Base-by-base conservation (phyloP, 2,888 invertebrate species). In the Torymus texanus region DNA sequence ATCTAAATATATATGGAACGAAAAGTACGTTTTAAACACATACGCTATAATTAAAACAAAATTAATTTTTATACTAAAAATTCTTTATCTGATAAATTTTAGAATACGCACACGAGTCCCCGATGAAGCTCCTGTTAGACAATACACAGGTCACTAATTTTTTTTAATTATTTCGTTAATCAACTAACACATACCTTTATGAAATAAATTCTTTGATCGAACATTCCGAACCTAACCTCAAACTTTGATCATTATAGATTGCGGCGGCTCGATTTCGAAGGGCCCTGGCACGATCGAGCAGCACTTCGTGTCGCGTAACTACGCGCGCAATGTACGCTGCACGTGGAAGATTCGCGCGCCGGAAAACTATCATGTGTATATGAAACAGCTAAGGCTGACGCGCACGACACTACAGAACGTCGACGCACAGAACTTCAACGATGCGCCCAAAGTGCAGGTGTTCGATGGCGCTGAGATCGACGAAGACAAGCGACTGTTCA, bases 361-460 rank as follows among this genome's bases (percentile, higher is more conserved):
- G 8, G 61, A 66, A 1, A 61, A 72, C 16, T 18, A 78, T 29
- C 72, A 78, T 21, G 66, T 78, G 10, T 78, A 78, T 29, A 53
- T 78, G n/a, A 71, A 65, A 11, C 63, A 59, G 51, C 14, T 71
- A 2, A 70, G 70, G n/a, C 50, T 77, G 14, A 77, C 71, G 5
- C 62, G 58, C 0, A 70, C 76, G 13, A 58, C 70, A 0, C 13
- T 70, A 3, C 50, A 65, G 2, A 58, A 76, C 18, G 50, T 55
- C 8, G 56, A 70, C 1, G 13, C 24, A 1, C 14, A 41, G 10
- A 63, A 59, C 24, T 77, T 71, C n/a, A 24, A 77, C 21, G 71
- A 71, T 12, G 70, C 77, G n/a, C 77, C 77, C n/a, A 58, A 51
- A 14, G 65, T 77, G 1, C 65, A 77, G 16, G 58, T 77, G n/a